Base-by-base conservation (phyloP, 2,113 vertebrate genomes). In the Puffinus mauretanicus region DNA sequence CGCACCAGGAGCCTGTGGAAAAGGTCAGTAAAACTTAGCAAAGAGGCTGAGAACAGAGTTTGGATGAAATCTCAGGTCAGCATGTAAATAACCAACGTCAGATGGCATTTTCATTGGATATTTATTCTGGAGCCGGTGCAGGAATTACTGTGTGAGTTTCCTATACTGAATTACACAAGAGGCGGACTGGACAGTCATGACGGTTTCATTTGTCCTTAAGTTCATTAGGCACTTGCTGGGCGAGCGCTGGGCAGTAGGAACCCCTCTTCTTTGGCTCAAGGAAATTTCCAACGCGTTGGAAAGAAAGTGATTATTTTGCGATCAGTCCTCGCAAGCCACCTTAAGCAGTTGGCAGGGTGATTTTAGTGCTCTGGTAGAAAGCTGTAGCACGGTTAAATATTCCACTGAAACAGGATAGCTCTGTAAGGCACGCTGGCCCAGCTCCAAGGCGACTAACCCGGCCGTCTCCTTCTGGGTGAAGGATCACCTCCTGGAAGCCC, bases 61-160 rank as follows among this genome's bases (percentile, higher is more conserved):
- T 60, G 90, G 88, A 58, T 94, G 57, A 75, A 91, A 57, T 77
- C 73, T 87, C 57, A 36, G 81, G 62, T 95, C 91, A 95, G 54
- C 44, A 2, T 80, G 62, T 90, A 85, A 95, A 93, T 87, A 89
- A 76, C 42, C 54, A 6, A 8, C 6, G 62, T 94, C 80, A 92
- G 66, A 85, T 76, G 82, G 58, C 55, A 60, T 87, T 95, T 96
- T 80, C 51, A 15, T 40, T 86, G 87, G 38, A 30, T 90, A 67
- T 94, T 96, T 91, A 27, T 93, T 80, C 84, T 90, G 89, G 93
- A 94, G 29, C 29, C 7, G 9, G 51, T 9, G 70, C 67, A 82
- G 94, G 93, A 96, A 94, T 96, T 89, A 82, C 46, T 91, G 52
- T 73, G 79, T 92, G 91, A 82, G 58, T 75, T 95, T 95, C 86